These are phyloP conservation scores for Deilephila porcellus DNA, from an alignment of 2,888 invertebrate genomes.

Conservation along the genomic window DNA sequence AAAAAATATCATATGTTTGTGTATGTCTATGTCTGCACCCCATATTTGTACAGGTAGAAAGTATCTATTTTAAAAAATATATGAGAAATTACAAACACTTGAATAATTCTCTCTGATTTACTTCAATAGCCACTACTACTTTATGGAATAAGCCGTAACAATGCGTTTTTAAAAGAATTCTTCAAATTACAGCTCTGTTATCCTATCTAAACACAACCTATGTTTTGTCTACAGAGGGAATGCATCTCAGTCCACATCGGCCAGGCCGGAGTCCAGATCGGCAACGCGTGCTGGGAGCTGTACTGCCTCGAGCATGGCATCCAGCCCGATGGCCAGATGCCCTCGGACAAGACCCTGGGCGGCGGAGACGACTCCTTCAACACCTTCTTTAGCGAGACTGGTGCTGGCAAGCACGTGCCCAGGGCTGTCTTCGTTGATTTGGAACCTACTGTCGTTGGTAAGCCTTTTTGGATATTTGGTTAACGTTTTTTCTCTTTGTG, in stretches of 20 bases:
- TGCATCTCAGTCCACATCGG: slow-evolving; percentile 95
- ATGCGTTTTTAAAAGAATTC: too few species aligned
- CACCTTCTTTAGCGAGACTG: slow-evolving; percentile 91
- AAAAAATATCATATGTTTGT: too few species aligned
- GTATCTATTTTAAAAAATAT: too few species aligned
- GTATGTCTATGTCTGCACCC: too few species aligned
- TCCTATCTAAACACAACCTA: background rate
- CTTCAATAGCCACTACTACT: too few species aligned
- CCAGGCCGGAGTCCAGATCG: slow-evolving; percentile 94
- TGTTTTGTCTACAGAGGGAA: slow-evolving; percentile 86
- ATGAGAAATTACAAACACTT: too few species aligned
- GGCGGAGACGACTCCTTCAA: slow-evolving; percentile 91
- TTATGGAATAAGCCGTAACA: too few species aligned
- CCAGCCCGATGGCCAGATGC: slow-evolving; percentile 94
- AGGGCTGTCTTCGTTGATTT: slow-evolving; percentile 95
- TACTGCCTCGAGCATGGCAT: slow-evolving; percentile 94
- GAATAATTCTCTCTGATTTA: too few species aligned
- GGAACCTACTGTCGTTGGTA: slow-evolving; percentile 96
- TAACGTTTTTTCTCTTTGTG: too few species aligned
- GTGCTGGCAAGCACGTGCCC: slow-evolving; percentile 93
- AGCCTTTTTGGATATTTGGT: slow-evolving; percentile 44
- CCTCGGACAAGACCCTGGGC: slow-evolving; percentile 90
- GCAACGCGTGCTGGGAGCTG: slow-evolving; percentile 94
- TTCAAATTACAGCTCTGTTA: too few species aligned
- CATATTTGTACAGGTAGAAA: too few species aligned